Conservation (phyloP, 2,888 invertebrate species). For the Drosophila hawaiiensis region DNA sequence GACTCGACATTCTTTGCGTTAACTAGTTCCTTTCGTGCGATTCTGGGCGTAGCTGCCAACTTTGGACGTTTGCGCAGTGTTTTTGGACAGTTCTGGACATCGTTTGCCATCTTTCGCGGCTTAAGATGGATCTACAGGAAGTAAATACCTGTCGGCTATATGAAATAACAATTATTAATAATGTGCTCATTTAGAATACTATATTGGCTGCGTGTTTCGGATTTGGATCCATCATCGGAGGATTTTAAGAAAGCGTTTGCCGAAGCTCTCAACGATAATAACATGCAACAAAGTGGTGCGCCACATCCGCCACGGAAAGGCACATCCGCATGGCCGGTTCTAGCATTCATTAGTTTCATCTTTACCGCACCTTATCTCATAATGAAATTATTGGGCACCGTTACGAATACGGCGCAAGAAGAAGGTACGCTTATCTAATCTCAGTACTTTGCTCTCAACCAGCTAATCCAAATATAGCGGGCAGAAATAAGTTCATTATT, state of each 20-base stretch:
- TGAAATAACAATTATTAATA: background rate
- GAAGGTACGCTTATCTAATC: conserved; percentile 86
- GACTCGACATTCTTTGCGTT: conserved; percentile 98
- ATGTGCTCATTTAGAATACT: conserved; percentile 73
- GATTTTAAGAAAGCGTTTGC: conserved; percentile 86
- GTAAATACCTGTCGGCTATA: conserved; percentile 75
- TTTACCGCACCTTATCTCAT: conserved; percentile 97
- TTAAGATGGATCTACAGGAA: conserved; percentile 92
- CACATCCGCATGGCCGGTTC: conserved; percentile 93
- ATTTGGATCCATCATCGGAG: conserved; percentile 83
- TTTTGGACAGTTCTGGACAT: conserved; percentile 94
- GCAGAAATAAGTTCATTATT: conserved; percentile 52
- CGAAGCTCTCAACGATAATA: conserved; percentile 82
- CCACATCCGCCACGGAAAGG: conserved; percentile 81
- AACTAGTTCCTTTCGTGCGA: conserved; percentile 97
- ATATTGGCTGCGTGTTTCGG: conserved; percentile 83
- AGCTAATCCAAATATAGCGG: conserved; percentile 48
- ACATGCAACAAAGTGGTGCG: conserved; percentile 58
- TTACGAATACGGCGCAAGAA: conserved; percentile 87
- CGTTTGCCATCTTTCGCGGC: conserved; percentile 92
- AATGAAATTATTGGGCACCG: conserved; percentile 90
- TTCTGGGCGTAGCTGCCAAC: conserved; percentile 98
- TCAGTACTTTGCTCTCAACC: conserved; percentile 55
- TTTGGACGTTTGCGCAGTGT: conserved; percentile 93
- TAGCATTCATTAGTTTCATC: conserved; percentile 95